Evolutionary conservation across 2,888 invertebrate species (phyloP).

Genomic region (Lithosia quadra): DNA sequence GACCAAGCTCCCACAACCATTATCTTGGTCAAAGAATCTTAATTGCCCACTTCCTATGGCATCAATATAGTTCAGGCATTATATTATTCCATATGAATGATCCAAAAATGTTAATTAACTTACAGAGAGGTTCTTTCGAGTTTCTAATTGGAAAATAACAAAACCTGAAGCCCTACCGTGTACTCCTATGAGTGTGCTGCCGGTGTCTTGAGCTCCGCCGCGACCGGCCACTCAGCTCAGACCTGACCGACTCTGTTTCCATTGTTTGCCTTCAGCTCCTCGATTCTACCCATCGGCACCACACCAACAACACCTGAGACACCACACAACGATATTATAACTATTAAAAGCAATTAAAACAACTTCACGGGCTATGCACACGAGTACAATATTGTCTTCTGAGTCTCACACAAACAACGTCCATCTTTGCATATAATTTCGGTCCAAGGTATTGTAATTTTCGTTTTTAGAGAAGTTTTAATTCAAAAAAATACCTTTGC

Average conservation of each 20-base stretch:
- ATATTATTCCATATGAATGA: neutral
- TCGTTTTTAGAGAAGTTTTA: constrained; percentile 33
- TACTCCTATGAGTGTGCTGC: constrained; percentile 89
- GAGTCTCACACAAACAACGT: constrained; percentile 52
- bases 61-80: constrained; percentile 6
- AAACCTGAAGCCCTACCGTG: constrained; percentile 81
- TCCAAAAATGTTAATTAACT: neutral
- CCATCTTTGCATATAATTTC: constrained; percentile 31
- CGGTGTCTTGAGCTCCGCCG: constrained; percentile 89
- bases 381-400: constrained; percentile 50
- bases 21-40: constrained; percentile 17
- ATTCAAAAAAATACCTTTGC: constrained; percentile 67
- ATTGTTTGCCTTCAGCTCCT: constrained; percentile 81
- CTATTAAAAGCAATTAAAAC: constrained; percentile 79
- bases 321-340: constrained; percentile 64
- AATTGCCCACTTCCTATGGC: constrained; percentile 14
- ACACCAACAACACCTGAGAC: constrained; percentile 65
- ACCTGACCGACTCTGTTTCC: constrained; percentile 98
- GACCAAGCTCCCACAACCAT: neutral
- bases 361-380: constrained; percentile 73
- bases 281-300: constrained; percentile 73
- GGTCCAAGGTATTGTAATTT: constrained; percentile 24
- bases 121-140: neutral
- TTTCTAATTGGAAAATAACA: constrained; percentile 26
- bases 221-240: constrained; percentile 95